These are phyloP conservation scores for Podarcis raffonei DNA, from an alignment of 2,113 vertebrate species.

Conservation along the genomic window DNA sequence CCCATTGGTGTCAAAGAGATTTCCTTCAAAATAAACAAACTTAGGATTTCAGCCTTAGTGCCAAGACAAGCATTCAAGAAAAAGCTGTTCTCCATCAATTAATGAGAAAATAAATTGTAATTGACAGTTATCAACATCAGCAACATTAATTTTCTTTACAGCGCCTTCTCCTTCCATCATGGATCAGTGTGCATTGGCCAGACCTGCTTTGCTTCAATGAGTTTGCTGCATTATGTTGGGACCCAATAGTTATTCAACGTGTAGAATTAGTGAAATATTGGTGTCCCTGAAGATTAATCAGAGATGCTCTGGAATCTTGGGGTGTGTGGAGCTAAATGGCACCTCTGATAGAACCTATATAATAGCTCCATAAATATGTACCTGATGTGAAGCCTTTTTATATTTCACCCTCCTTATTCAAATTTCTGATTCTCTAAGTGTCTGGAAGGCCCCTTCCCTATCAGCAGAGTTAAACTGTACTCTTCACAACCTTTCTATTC, in stretches of 20 bases:
- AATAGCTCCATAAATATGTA: not conserved
- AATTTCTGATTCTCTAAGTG: not conserved
- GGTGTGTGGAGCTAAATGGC: not conserved
- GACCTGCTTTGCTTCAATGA: not conserved
- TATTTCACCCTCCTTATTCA: not conserved
- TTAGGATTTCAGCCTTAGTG: not conserved
- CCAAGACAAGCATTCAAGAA: constrained; percentile 2
- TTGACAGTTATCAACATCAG: not conserved
- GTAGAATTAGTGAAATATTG: not conserved
- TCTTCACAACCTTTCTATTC: not conserved
- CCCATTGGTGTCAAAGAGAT: not conserved
- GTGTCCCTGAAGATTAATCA: not conserved
- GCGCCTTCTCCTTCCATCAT: not conserved
- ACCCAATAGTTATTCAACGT: not conserved
- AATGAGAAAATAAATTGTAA: no score
- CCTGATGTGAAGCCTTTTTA: not conserved
- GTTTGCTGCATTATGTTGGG: not conserved
- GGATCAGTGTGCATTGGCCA: not conserved
- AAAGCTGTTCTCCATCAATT: no score
- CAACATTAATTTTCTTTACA: not conserved
- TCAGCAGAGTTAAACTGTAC: not conserved
- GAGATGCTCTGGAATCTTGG: not conserved
- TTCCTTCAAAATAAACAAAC: not conserved
- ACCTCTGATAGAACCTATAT: not conserved
- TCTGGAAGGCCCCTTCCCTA: not conserved